phyloP scores from a whole-genome alignment of 2,888 invertebrate species.

The Hydrotaea diabolus region DNA sequence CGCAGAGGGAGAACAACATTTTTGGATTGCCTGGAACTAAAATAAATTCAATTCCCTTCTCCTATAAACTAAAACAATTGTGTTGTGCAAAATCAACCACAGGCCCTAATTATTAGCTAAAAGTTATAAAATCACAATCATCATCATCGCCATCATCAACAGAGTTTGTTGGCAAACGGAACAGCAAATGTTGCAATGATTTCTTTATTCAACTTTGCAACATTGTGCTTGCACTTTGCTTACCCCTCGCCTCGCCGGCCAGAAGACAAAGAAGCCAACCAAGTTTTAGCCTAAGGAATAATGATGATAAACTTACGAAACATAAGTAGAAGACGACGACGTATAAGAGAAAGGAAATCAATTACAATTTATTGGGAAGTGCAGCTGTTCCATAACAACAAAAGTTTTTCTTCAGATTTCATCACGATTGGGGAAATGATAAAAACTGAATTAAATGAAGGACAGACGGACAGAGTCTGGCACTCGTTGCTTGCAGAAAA shows the following conservation, averaged over 20 bases:
- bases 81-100: neutral
- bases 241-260: neutral
- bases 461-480: neutral
- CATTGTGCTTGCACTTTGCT: neutral
- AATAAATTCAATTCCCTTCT: too few species aligned
- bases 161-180: neutral
- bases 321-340: too few species aligned
- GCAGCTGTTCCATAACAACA: neutral
- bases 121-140: neutral
- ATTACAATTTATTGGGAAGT: slow-evolving; percentile 8
- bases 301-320: neutral
- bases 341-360: neutral
- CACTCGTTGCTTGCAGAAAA: neutral
- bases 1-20: too few species aligned
- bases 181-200: neutral
- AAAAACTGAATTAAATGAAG: neutral
- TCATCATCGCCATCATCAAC: neutral
- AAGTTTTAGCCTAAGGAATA: neutral
- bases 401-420: neutral
- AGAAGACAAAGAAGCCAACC: neutral
- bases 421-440: neutral
- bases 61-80: too few species aligned
- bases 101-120: neutral
- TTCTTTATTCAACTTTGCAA: neutral
- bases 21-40: too few species aligned